Evolutionary conservation across 2,797 vertebrate species (phyloP), one percentile per base, ranked within the genome.

Genomic region (Chaunax sp.): DNA sequence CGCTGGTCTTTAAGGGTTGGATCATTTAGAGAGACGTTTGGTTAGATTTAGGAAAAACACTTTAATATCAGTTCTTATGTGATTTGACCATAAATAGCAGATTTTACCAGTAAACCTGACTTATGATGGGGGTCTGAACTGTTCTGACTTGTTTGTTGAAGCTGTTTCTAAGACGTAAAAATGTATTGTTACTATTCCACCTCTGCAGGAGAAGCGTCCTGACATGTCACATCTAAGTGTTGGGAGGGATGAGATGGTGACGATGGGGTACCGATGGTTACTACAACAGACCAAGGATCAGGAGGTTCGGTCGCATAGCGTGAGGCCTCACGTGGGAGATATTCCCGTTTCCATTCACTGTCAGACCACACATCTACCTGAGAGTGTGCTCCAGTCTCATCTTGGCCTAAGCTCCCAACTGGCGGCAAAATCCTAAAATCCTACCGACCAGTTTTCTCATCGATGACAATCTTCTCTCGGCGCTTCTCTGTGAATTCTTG

Each of bases 291-390:
- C 77, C 71, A 78, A 75, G 83, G 83, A 90, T 83, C 79, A 81
- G 82, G 83, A 61, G 80, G 87, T 82, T 82, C 80, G 87, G 88
- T 84, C n/a, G 52, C 75, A 55, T 67, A 75, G 83, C 77, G 63
- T 82, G 84, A 89, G 71, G 84, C 65, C 82, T 60, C 85, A 90
- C 22, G 73, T 77, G 66, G 69, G 69, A 87, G 79, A 85, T 86
- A 85, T 87, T 87, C 71, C 73, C 58, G 83, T 87, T 91, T 89
- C 82, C 90, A 92, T 89, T 88, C 90, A 79, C 89, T 69, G 87
- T 74, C 84, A 86, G 80, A 69, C 77, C 50, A 30, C 68, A 75
- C 58, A 66, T n/a, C n/a, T n/a, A n/a, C n/a, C n/a, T n/a, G n/a
- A n/a, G 33, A 3, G 33, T 35, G 33, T 35, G 33, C 9, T 35